Evolutionary conservation across 2,888 invertebrate genomes (phyloP), one percentile per base, ranked within the genome.

Genomic region (Odontomyia ornata): DNA sequence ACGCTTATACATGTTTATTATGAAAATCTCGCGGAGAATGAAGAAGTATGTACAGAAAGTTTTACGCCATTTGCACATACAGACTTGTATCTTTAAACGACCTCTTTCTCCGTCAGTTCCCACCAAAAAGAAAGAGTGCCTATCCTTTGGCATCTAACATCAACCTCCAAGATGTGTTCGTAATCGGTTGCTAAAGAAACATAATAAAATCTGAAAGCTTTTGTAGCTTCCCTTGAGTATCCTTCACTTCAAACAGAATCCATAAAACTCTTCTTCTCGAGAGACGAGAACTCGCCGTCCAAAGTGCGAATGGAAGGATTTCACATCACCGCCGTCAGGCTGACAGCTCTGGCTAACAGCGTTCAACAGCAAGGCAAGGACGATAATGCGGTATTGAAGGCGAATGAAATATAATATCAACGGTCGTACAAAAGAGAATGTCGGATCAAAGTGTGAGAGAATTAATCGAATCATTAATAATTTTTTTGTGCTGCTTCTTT

Each of bases 161-260:
- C n/a, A 64, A n/a, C 30, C 64, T 30, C 25, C 28, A 64, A 64
- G 64, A 64, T 30, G 64, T 64, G 64, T 30, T 25, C 64, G 64
- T 64, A 64, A 64, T 64, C 64, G 28, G 28, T 64, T 64, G 64
- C 28, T 28, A 30, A 25, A 64, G 64, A 25, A 64, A 30, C 30
- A 64, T n/a, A 64, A 64, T 28, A 64, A 28, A 64, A 64, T 15
- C 64, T n/a, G 25, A 30, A 64, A 64, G 64, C 64, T 64, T n/a
- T 28, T 64, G 28, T n/a, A n/a, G 64, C 64, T 13, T 64, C 64
- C 64, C 64, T 28, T 7, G 64, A 28, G 64, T 28, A 64, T 64
- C 30, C 27, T 64, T 64, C 64, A 28, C 64, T 28, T 64, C 64
- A 64, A 64, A 64, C 27, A 28, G 64, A 64, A 64, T 64, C n/a